Evolutionary conservation across 2,797 vertebrate genomes (phyloP), one percentile per base, ranked within the genome.

Genomic region (Telmatherina bonti): DNA sequence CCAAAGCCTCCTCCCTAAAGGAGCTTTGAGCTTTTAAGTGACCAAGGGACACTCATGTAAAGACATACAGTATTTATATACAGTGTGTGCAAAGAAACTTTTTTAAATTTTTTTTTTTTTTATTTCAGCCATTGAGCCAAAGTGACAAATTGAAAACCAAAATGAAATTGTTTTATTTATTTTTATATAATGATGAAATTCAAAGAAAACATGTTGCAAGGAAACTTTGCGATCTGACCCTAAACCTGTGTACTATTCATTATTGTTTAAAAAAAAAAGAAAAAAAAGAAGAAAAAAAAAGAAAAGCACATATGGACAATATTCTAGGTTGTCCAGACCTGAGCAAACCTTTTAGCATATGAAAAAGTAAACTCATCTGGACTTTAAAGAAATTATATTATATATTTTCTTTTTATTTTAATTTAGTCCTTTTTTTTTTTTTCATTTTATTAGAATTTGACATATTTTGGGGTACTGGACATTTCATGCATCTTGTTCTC

Each of bases 61-160:
- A 88, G 82, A 85, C 88, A 84, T 91, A 80, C 89, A 91, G 91
- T 94, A 92, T 93, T 93, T 93, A 93, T 93, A 88, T 91, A 88
- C 84, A 89, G 77, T 72, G 53, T 88, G 80, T 86, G 82, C 85
- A 92, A 90, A 80, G 43, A 89, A 66, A 62, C 65, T 74, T 67
- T 41, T 12, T 62, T 67, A n/a, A n/a, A n/a, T 66, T 53, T 51
- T 2, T 15, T 7, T 64, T 72, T 74, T 71, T 84, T 86, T 70
- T 67, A 76, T 77, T 85, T 81, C 90, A 91, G 78, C 83, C 83
- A 85, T 87, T 92, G 92, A 95, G 94, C 94, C 94, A 94, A 93
- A 93, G 87, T 88, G 83, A 91, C 80, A 83, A 93, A 93, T 91
- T 91, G 71, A 92, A 92, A 88, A 83, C 88, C 91, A 91, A 94